Evolutionary conservation across 2,888 invertebrate species (phyloP).

Genomic region (Plutella xylostella): DNA sequence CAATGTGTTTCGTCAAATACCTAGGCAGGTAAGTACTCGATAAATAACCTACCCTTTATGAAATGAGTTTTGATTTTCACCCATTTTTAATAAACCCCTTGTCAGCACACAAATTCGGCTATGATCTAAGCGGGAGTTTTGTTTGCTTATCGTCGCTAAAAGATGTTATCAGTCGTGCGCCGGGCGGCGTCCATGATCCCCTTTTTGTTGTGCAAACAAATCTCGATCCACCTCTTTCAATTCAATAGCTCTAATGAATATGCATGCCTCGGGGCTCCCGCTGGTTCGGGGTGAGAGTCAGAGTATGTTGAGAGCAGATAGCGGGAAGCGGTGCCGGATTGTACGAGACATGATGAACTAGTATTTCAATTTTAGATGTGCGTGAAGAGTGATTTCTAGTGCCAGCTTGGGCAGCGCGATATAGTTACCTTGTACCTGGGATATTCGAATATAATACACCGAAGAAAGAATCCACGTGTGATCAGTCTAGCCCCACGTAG

Average conservation of each 20-base stretch:
- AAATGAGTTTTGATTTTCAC: no score
- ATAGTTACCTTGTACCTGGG: not conserved
- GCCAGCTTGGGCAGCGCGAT: not conserved
- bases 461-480: not conserved
- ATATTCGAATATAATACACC: not conserved
- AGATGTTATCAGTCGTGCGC: no score
- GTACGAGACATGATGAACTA: not conserved
- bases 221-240: constrained; percentile 13
- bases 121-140: no score
- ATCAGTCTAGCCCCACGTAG: not conserved
- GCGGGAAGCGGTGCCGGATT: not conserved
- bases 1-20: no score
- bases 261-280: constrained; percentile 9
- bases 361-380: not conserved
- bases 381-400: not conserved
- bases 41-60: no score
- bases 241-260: constrained; percentile 16
- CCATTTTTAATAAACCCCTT: no score
- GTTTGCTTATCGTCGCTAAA: no score
- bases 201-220: constrained; percentile 13
- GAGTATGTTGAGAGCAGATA: not conserved
- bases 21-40: no score
- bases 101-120: no score
- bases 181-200: no score
- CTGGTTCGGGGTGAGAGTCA: not conserved